Base-by-base conservation (phyloP, 2,888 invertebrate genomes). In the Amblyjoppa fuscipennis region DNA sequence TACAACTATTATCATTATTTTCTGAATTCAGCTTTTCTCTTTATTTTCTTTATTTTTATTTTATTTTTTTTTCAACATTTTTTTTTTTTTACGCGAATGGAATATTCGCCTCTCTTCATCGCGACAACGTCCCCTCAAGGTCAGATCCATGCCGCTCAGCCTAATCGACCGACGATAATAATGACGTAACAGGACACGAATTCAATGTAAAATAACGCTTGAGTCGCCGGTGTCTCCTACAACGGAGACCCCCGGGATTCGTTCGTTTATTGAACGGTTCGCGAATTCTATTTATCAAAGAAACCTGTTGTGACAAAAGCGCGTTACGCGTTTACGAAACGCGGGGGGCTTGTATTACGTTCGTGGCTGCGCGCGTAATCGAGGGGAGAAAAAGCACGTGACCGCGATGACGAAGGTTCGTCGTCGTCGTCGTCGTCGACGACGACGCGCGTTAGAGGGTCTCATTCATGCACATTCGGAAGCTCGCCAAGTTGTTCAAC, bases 401-500 rank as follows among this genome's bases (percentile, higher is more conserved):
- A 45, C 68, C 31, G 16, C 68, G 68, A 51, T 76, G 76, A 76
- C 76, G 68, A 68, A 34, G 53, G 66, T 64, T 51, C 25, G 51
- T 51, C 76, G 51, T 66, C 25, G 53, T 38, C 68, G 51, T 66
- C 25, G 20, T 20, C 20, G 20, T 0, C 20, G 53, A 38, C 68
- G 66, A 53, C 61, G 16, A 16, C 34, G 51, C 38, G 53, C 38
- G 31, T 76, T 34, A 20, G 38, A 45, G 64, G 51, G 71, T 79
- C 56, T 70, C 79, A 79, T 79, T 79, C 79, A 79, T 71, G 61
- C 61, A 64, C 70, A 51, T 51, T 79, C 61, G 71, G 71, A 79
- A 71, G 61, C 79, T 79, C 79, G 79, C 79, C 79, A 71, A 79
- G 71, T 79, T 79, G 70, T 71, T 79, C 38, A 71, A 71, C 79